phyloP scores from a whole-genome alignment of 2,797 vertebrate genomes.

The Sebastes iracundus region DNA sequence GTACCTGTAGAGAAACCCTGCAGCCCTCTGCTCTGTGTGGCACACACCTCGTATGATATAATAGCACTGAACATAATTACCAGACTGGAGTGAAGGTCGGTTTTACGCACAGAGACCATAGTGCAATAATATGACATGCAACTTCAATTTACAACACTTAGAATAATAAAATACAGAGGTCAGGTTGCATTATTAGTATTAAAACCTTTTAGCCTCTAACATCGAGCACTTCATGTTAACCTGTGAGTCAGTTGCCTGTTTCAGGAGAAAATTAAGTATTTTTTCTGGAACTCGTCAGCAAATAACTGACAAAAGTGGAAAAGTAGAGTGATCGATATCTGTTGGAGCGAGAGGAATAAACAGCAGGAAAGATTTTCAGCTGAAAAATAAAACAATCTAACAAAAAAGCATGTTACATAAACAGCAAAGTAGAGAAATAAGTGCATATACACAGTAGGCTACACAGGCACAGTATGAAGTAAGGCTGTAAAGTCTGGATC shows the following conservation, averaged over 20 bases:
- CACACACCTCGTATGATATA: constrained; percentile 22
- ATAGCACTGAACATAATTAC: neutral
- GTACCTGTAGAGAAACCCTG: constrained; percentile 19
- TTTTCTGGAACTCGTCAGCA: neutral
- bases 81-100: constrained; percentile 24
- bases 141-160: neutral
- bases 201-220: neutral
- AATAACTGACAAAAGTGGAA: neutral
- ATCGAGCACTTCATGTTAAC: neutral
- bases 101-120: constrained; percentile 6
- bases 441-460: neutral
- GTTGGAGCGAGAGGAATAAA: neutral
- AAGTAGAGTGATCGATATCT: neutral
- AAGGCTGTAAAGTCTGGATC: neutral
- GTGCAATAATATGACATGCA: neutral
- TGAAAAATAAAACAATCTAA: neutral
- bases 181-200: too few species aligned
- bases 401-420: neutral
- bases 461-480: neutral
- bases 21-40: neutral
- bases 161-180: neutral
- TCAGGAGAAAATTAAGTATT: neutral
- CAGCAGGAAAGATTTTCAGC: neutral
- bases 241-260: neutral
- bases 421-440: neutral